Conservation (phyloP, 2,888 invertebrate species). For the Clusia tigrina region DNA sequence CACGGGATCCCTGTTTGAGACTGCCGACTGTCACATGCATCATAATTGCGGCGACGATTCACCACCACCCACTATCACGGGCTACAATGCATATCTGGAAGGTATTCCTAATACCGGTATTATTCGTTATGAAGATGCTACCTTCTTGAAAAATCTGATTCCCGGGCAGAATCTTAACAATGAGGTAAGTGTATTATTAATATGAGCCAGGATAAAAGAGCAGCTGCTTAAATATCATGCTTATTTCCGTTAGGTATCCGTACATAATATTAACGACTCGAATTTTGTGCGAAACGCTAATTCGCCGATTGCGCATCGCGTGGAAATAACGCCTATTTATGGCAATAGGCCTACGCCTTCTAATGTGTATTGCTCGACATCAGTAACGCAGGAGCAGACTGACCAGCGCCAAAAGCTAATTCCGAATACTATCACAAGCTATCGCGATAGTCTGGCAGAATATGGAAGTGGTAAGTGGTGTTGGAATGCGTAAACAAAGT, state of each 20-base stretch:
- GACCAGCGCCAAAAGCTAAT: background rate
- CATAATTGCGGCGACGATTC: slow-evolving; percentile 63
- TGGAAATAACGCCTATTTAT: slow-evolving; percentile 63
- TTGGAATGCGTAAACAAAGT: background rate
- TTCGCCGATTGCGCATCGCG: slow-evolving; percentile 60
- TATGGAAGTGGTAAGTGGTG: slow-evolving; percentile 47
- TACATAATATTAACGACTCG: slow-evolving; percentile 64
- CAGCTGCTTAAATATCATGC: slow-evolving; percentile 3
- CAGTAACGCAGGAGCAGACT: slow-evolving; percentile 35
- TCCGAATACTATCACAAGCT: slow-evolving; percentile 42
- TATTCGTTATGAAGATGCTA: slow-evolving; percentile 62
- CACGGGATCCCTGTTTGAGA: slow-evolving; percentile 42
- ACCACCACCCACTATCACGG: slow-evolving; percentile 61
- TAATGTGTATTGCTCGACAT: slow-evolving; percentile 47
- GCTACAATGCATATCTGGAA: slow-evolving; percentile 60
- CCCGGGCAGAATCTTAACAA: slow-evolving; percentile 65
- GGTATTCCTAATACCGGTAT: slow-evolving; percentile 62
- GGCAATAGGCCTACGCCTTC: slow-evolving; percentile 47
- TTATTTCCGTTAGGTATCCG: slow-evolving; percentile 56
- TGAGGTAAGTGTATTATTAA: slow-evolving; percentile 48
- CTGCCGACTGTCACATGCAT: slow-evolving; percentile 54
- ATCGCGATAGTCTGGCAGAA: slow-evolving; percentile 52
- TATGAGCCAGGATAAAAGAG: background rate
- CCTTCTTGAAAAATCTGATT: slow-evolving; percentile 62
- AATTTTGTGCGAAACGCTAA: slow-evolving; percentile 60